A percentile compares a stretch with the other conserved stretches of the same genome.
phyloP scores from a whole-genome alignment of 2,888 invertebrate genomes.

The Eurytoma californica region DNA sequence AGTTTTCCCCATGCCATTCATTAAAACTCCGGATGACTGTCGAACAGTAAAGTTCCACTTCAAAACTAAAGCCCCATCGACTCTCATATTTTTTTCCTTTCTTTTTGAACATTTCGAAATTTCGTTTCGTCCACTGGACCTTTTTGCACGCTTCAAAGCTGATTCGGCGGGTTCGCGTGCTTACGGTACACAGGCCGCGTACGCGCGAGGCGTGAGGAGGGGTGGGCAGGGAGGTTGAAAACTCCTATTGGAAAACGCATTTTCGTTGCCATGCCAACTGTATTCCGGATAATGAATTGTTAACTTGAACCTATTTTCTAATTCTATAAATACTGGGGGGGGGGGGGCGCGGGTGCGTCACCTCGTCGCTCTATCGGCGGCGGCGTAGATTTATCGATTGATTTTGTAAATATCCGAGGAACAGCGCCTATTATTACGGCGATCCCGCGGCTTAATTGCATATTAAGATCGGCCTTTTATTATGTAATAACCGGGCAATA shows the following conservation, averaged over 20 bases:
- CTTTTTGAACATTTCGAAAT: constrained; percentile 21
- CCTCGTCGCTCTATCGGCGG: background rate
- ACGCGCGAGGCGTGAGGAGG: background rate
- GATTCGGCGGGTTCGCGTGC: background rate
- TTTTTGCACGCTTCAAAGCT: constrained; percentile 23
- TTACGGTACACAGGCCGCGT: background rate
- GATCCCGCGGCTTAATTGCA: constrained; percentile 1
- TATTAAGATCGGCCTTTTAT: constrained; percentile 9
- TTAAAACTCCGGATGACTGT: too few relatives aligned
- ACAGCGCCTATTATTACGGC: constrained; percentile 13
- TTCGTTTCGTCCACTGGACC: background rate
- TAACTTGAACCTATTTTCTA: constrained; percentile 42
- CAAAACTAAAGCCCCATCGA: background rate
- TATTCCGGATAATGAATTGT: constrained; percentile 49
- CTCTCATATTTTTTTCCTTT: background rate
- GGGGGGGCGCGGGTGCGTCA: background rate
- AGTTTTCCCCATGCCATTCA: too few relatives aligned
- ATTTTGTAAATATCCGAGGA: constrained; percentile 24
- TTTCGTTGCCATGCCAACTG: constrained; percentile 53
- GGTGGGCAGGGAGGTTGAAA: background rate
- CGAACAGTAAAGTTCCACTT: too few relatives aligned
- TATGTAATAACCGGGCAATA: background rate
- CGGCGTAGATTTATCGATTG: constrained; percentile 15
- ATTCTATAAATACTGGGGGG: constrained; percentile 29
- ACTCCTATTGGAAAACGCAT: constrained; percentile 42